Base-by-base conservation (phyloP, 2,797 vertebrate species). In the Onychomys arenicola region DNA sequence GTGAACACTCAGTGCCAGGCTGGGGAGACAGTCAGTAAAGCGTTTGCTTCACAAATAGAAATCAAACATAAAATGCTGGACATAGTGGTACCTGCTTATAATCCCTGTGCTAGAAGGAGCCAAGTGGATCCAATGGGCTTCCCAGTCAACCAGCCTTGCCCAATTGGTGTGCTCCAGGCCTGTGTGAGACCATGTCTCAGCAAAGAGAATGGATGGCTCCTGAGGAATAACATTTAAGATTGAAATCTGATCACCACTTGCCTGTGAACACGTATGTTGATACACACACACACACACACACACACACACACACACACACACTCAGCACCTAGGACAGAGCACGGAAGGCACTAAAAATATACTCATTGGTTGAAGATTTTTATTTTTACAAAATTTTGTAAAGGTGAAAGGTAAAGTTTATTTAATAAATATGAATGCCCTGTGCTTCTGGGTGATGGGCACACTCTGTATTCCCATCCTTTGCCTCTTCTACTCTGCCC, bases 291-390 rank as follows among this genome's bases (percentile, higher is more conserved):
- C 43, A 46, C 43, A 49, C 43, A 49, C 27, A 76, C 49, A 80
- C 77, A 57, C 34, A 81, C 27, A 52, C 16, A 49, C 55, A 82
- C 57, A 40, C 37, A 63, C 6, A 29, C 13, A 83, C 7, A n/a
- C 52, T 3, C 61, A 91, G 65, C 21, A 67, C 52, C 49, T 80
- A 86, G 21, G 65, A 76, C n/a, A 90, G 69, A 69, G 25, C 27
- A 37, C 37, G 46, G 5, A 43, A 80, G 34, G 29, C 19, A 49
- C 49, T 57, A 76, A 40, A 69, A 40, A 52, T 5, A 63, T 37
- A 89, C 5, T 63, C 73, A 29, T 43, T 69, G 77, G 95, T 49
- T 95, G 59, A 91, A 19, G 61, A 82, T 14, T 90, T 84, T 61
- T 40, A 71, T 73, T 75, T 90, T 55, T 67, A 87, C 65, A 91